Percentiles rank a stretch among this genome's conserved stretches.
Conservation (phyloP, 2,113 vertebrate genomes). For the Leptocoma aspasia region DNA sequence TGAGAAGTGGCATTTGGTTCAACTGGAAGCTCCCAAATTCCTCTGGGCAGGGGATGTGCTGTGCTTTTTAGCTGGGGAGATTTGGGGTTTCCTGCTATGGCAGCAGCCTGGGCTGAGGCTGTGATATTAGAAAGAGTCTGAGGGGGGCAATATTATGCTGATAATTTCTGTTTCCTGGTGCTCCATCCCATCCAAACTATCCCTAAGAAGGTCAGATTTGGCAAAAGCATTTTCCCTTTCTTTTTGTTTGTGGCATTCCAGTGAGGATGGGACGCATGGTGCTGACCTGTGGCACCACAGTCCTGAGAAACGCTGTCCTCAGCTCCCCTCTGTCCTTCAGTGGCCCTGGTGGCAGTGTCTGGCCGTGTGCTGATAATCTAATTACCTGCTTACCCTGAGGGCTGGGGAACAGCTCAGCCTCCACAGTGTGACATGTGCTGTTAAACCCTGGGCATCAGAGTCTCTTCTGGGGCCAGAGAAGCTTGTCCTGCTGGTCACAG, state of each 20-base stretch:
- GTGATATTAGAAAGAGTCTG: background rate
- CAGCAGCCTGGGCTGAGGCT: background rate
- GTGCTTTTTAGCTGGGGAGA: background rate
- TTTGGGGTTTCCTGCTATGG: rapidly evolving
- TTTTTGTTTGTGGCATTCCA: too few relatives aligned
- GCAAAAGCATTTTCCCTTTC: background rate
- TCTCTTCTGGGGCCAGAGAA: background rate
- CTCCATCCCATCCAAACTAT: rapidly evolving
- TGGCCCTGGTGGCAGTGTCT: background rate
- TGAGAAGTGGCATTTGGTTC: background rate
- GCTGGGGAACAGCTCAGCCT: background rate
- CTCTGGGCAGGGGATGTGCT: background rate
- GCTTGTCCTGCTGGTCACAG: background rate
- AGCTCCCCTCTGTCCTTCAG: background rate
- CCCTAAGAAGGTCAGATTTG: background rate
- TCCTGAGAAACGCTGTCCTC: background rate
- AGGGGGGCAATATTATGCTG: conserved; percentile 18
- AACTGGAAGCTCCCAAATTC: background rate
- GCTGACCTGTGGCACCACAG: background rate
- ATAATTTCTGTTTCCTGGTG: background rate
- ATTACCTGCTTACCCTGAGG: conserved; percentile 29
- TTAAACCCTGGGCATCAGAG: background rate
- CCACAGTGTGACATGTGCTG: background rate
- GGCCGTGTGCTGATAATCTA: background rate
- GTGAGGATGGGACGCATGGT: rapidly evolving